Evolutionary conservation across 2,113 vertebrate species (phyloP).

Genomic region (Tinamus guttatus): DNA sequence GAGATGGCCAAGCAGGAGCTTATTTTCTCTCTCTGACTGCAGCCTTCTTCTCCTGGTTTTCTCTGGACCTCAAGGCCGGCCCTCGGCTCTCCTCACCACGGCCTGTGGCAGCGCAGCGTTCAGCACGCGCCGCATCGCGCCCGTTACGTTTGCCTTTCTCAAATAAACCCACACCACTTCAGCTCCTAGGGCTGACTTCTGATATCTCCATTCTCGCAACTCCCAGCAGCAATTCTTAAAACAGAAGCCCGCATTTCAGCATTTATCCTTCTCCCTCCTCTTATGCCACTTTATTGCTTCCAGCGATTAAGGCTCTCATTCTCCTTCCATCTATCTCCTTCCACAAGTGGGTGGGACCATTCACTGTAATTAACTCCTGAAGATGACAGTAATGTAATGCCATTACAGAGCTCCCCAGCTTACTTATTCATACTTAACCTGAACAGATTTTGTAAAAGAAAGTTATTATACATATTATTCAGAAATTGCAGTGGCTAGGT

Average conservation of each 20-base stretch:
- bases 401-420: conserved; percentile 54
- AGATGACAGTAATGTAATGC: conserved; percentile 68
- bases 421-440: conserved; percentile 54
- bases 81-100: too few relatives aligned
- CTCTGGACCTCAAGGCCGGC: not conserved
- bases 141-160: not conserved
- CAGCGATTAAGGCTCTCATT: not conserved
- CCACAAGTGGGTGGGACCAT: conserved; percentile 49
- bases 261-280: not conserved
- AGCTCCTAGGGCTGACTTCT: not conserved
- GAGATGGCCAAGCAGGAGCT: not conserved
- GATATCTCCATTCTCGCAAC: not conserved
- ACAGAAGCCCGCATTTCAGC: not conserved
- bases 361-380: conserved; percentile 47
- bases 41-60: not conserved
- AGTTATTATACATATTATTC: conserved; percentile 44
- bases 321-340: conserved; percentile 44
- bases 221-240: not conserved
- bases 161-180: not conserved
- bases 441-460: conserved; percentile 53
- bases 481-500: not conserved
- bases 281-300: not conserved
- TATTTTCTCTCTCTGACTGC: not conserved
- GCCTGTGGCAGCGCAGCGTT: not conserved
- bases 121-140: fast-evolving